Evolutionary conservation across 1,140 invertebrate species (phyloP).

Genomic region (Sminthurides bifidus): DNA sequence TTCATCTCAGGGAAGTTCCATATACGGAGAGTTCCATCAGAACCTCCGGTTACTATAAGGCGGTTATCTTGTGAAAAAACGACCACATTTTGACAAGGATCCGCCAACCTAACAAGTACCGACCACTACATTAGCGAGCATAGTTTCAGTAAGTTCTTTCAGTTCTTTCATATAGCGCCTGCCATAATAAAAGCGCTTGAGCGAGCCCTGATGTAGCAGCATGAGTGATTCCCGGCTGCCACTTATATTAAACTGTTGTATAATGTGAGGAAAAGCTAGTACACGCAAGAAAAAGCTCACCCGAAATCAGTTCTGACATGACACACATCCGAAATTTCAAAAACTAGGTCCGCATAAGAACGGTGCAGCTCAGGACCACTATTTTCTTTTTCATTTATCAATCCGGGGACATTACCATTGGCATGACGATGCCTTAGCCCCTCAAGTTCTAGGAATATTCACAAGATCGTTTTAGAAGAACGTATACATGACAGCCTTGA

Average conservation of each 20-base stretch:
- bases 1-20: constrained; percentile 78
- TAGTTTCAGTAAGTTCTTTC: too few relatives aligned
- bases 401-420: constrained; percentile 12
- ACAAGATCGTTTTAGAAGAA: too few relatives aligned
- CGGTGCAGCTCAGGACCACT: not conserved
- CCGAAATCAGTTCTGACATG: constrained; percentile 41
- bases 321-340: constrained; percentile 38
- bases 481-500: too few relatives aligned
- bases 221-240: too few relatives aligned
- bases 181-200: too few relatives aligned
- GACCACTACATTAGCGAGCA: too few relatives aligned
- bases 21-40: constrained; percentile 70
- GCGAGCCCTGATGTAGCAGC: too few relatives aligned
- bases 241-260: too few relatives aligned
- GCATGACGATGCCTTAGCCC: not conserved
- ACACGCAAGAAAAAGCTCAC: too few relatives aligned
- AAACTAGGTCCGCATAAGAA: constrained; percentile 33
- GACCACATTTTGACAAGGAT: constrained; percentile 29
- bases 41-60: constrained; percentile 77
- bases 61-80: constrained; percentile 23
- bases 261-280: too few relatives aligned
- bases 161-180: too few relatives aligned
- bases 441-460: too few relatives aligned
- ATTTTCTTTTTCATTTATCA: not conserved
- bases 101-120: constrained; percentile 8